Conservation (phyloP, 2,797 vertebrate species). For the Threskiornis aethiopicus region DNA sequence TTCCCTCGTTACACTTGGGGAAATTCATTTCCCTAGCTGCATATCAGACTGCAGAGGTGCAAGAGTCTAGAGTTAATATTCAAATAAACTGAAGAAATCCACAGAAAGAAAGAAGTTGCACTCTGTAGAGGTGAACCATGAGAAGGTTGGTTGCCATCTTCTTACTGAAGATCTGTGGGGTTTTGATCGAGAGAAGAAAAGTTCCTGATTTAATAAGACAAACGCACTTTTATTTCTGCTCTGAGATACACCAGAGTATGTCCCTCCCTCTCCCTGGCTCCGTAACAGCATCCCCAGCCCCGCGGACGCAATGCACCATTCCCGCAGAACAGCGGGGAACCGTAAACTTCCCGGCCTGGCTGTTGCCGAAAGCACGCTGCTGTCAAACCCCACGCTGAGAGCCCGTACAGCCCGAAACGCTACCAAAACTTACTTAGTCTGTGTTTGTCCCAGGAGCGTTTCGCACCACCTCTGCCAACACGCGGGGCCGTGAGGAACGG, state of each 20-base stretch:
- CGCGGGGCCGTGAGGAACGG: fast-evolving
- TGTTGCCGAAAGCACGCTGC: background rate
- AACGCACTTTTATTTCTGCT: background rate
- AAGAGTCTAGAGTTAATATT: background rate
- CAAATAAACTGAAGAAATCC: background rate
- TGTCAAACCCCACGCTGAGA: background rate
- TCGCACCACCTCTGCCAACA: background rate
- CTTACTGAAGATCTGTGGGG: background rate
- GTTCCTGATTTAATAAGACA: background rate
- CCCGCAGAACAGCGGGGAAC: background rate
- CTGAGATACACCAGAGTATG: fast-evolving
- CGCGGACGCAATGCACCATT: background rate
- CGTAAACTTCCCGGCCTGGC: background rate
- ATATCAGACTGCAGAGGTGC: background rate
- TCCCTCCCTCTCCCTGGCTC: background rate
- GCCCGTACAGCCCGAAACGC: background rate
- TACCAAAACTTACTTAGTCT: no score
- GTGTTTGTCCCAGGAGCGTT: background rate
- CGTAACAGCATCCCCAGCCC: background rate
- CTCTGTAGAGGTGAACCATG: background rate
- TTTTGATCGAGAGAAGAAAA: background rate
- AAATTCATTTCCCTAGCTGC: background rate
- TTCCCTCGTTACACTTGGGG: background rate
- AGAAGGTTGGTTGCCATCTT: background rate
- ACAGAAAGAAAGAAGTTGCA: background rate